phyloP scores from a whole-genome alignment of 2,113 vertebrate genomes.

The Gobius niger region DNA sequence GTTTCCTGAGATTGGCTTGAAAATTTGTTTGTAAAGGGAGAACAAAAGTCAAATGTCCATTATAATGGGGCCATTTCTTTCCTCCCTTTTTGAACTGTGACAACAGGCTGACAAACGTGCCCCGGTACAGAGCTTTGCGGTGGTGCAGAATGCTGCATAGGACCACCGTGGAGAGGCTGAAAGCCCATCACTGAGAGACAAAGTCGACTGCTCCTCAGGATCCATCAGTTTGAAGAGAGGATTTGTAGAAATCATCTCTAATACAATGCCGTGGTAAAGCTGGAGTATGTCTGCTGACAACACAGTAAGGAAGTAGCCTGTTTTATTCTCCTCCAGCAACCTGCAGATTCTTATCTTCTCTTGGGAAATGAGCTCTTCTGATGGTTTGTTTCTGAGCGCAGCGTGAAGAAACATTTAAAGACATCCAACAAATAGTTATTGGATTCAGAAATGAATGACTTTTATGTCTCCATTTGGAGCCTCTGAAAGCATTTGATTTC shows the following conservation, averaged over 20 bases:
- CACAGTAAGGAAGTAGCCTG: slow-evolving; percentile 17
- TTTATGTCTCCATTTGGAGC: slow-evolving; percentile 30
- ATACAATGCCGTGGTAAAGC: slow-evolving; percentile 7
- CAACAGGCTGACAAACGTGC: slow-evolving; percentile 57
- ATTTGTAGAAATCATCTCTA: slow-evolving; percentile 20
- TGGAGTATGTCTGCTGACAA: slow-evolving; percentile 16
- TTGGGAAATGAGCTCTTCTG: slow-evolving; percentile 33
- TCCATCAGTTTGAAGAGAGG: slow-evolving; percentile 41
- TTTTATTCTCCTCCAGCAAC: slow-evolving; percentile 35
- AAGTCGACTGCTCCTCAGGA: slow-evolving; percentile 29
- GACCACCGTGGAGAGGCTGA: slow-evolving; percentile 53
- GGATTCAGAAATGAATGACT: slow-evolving; percentile 31
- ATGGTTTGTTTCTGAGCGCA: slow-evolving; percentile 41
- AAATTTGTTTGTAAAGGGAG: slow-evolving; percentile 45
- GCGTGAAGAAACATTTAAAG: slow-evolving; percentile 46
- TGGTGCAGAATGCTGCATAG: slow-evolving; percentile 59
- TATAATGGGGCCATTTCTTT: slow-evolving; percentile 62
- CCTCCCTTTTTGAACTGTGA: slow-evolving; percentile 57
- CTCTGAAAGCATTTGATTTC: slow-evolving; percentile 52
- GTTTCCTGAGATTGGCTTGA: slow-evolving; percentile 57
- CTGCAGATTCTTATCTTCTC: slow-evolving; percentile 49
- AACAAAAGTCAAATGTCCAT: slow-evolving; percentile 58
- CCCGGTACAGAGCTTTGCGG: slow-evolving; percentile 56
- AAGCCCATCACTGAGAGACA: slow-evolving; percentile 46
- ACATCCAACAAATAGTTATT: slow-evolving; percentile 39